phyloP scores from a whole-genome alignment of 2,888 invertebrate species.

The Eupithecia pulchellata region DNA sequence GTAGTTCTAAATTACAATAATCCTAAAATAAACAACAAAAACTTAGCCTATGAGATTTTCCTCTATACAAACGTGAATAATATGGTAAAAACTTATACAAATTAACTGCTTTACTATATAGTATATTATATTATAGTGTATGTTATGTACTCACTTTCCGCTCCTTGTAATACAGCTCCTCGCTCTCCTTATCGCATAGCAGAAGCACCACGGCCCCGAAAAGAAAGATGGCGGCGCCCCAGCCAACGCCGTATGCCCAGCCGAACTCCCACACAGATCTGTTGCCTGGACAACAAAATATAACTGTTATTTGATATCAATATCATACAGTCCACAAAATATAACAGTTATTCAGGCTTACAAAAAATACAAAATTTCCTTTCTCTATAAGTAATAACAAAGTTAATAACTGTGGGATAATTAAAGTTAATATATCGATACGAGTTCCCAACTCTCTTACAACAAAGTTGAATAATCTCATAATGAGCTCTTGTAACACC shows the following conservation, averaged over 20 bases:
- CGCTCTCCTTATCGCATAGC: conserved; percentile 98
- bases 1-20: too few relatives aligned
- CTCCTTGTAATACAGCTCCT: conserved; percentile 99
- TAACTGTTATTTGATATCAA: not conserved
- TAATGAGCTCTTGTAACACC: conserved; percentile 4
- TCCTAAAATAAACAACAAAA: too few relatives aligned
- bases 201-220: conserved; percentile 97
- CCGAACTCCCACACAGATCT: conserved; percentile 98
- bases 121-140: too few relatives aligned
- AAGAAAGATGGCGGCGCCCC: conserved; percentile 98
- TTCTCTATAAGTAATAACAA: too few relatives aligned
- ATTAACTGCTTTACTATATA: too few relatives aligned
- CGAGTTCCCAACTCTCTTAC: not conserved
- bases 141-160: conserved; percentile 90
- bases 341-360: not conserved
- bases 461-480: not conserved
- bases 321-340: too few relatives aligned
- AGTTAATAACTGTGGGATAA: not conserved
- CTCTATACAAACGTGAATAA: too few relatives aligned
- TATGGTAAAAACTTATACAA: too few relatives aligned
- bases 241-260: conserved; percentile 99
- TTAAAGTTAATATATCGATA: not conserved
- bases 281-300: conserved; percentile 86
- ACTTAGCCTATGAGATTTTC: too few relatives aligned
- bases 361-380: too few relatives aligned